These are phyloP conservation scores for Ceuthmochares aereus DNA, from an alignment of 2,113 vertebrate genomes.

Conservation along the genomic window DNA sequence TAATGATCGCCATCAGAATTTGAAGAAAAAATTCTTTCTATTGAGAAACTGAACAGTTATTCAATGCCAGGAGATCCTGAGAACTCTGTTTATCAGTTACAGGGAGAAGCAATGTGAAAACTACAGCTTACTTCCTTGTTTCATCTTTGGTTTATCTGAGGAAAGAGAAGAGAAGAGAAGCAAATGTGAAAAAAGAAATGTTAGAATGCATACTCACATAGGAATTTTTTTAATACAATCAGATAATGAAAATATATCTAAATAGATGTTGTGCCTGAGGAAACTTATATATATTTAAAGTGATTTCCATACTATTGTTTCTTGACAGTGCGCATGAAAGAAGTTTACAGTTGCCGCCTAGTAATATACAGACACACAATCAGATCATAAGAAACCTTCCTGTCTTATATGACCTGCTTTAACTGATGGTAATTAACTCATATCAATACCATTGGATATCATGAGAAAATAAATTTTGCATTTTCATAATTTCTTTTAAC, in stretches of 20 bases:
- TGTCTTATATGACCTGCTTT: neutral
- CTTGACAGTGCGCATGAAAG: neutral
- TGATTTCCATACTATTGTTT: neutral
- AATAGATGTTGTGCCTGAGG: neutral
- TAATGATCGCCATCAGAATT: neutral
- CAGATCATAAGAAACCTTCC: rapidly evolving
- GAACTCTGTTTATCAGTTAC: neutral
- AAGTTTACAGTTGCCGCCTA: neutral
- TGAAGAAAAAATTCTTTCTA: neutral
- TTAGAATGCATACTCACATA: neutral
- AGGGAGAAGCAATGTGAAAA: neutral
- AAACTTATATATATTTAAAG: neutral
- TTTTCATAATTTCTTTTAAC: neutral
- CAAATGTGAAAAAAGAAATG: neutral
- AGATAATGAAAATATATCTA: neutral
- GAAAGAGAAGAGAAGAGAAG: neutral
- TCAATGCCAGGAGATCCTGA: neutral
- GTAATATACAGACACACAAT: rapidly evolving
- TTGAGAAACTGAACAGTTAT: neutral
- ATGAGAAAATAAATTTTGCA: neutral
- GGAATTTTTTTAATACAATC: neutral
- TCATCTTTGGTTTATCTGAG: slow-evolving; percentile 38
- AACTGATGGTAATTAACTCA: neutral
- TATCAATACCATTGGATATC: neutral
- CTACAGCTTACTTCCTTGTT: slow-evolving; percentile 61